Evolutionary conservation across 37 sponge, comb jelly and placozoan species (phyloP), one percentile per base, ranked within the genome.

Genomic region (Lycopodina hypogea): DNA sequence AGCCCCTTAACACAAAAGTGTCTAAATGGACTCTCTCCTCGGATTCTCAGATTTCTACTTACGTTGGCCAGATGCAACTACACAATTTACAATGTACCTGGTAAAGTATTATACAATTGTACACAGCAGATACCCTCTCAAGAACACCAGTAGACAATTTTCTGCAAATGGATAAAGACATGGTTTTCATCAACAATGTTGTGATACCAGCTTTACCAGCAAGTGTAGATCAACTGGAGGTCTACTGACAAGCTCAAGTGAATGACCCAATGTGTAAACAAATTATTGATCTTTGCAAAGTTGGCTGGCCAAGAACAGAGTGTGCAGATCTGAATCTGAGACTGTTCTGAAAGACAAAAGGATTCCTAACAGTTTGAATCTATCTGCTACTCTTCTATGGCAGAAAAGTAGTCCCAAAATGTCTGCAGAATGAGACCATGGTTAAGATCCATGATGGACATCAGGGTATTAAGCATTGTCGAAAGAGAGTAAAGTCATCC

Each of bases 101-200:
- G 86, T 18, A 72, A 78, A 57, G 22, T 66, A 0, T 57, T 84
- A 17, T 84, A n/a, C n/a, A n/a, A n/a, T n/a, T n/a, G n/a, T n/a
- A 68, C 42, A 76, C 84, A 55, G 84, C 84, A 42, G 84, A 84
- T 29, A 45, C 84, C 35, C 71, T 84, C 23, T 84, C 84, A 22
- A 84, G 83, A 75, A 71, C 57, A 18, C 84, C 77, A 68, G 3
- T 32, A 65, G 34, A 12, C 48, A 45, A 45, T 33, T 78, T 28
- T 68, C 69, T 50, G 55, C 69, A 26, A n/a, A n/a, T n/a, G n/a
- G n/a, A n/a, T n/a, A n/a, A n/a, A n/a, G n/a, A n/a, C n/a, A n/a
- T n/a, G n/a, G n/a, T n/a, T n/a, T n/a, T n/a, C n/a, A n/a, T n/a
- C n/a, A n/a, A n/a, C n/a, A n/a, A n/a, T n/a, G n/a, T n/a, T n/a